Base-by-base conservation (phyloP, 2,113 vertebrate species). In the Podocnemis expansa region DNA sequence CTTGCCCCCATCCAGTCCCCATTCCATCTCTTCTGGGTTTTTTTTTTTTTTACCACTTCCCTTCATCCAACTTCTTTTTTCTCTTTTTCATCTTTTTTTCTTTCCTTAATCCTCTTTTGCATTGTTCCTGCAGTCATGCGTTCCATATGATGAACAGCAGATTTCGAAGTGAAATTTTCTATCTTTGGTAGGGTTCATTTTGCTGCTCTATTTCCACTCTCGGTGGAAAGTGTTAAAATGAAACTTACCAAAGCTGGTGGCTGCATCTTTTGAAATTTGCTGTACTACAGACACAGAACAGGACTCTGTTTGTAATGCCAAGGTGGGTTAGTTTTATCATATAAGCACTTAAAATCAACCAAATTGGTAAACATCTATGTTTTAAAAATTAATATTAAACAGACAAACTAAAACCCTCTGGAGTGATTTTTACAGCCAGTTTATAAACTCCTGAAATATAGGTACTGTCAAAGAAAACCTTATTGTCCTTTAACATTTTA, bases 1-100 rank as follows among this genome's bases (percentile, higher is more conserved):
- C 0, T 0, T 49, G 45, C 24, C 84, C 8, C 43, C 78, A n/a
- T 13, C 49, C 84, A 27, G 41, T 41, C 9, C 2, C 22, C 58
- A 17, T 73, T 86, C 79, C 76, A 45, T 1, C 17, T 87, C 45
- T 29, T 82, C n/a, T n/a, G n/a, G n/a, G n/a, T 47, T 10, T 47
- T 70, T 43, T 34, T 7, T 29, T 85, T 78, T 24, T 41, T 43
- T 56, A 73, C 70, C 9, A 5, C 54, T 82, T 82, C 78, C 49
- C 17, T 76, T 10, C 90, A 29, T 16, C 4, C 17, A 0, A 70
- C 63, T 79, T 85, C 24, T 17, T 47, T 0, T 54, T 82, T 78
- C 10, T 34, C 8, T 56, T 3, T n/a, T 79, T 58, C 78, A 3
- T 52, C 52, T 92, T 78, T 27, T 38, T 70, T 70, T 19, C 63